phyloP scores from a whole-genome alignment of 2,113 vertebrate genomes.

The Cyrtonyx montezumae region DNA sequence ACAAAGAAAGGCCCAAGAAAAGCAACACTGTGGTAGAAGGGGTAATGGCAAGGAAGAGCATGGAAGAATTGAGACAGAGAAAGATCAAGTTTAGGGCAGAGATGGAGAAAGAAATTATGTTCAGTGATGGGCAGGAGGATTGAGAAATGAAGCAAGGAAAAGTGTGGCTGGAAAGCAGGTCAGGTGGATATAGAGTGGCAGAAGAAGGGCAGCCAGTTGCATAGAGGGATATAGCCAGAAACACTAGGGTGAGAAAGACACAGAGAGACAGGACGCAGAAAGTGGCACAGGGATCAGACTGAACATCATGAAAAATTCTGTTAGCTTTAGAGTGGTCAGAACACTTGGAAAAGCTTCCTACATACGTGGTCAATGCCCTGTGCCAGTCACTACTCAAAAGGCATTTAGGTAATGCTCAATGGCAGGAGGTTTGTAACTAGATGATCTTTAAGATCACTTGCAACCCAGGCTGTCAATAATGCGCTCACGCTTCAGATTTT shows the following conservation, averaged over 20 bases:
- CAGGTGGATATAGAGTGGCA: neutral
- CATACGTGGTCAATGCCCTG: neutral
- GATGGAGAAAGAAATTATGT: neutral
- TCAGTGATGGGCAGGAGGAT: neutral
- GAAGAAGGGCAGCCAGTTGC: neutral
- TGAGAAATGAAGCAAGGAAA: neutral
- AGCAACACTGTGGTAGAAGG: neutral
- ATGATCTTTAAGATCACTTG: neutral
- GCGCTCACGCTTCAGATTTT: neutral
- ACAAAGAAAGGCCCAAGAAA: neutral
- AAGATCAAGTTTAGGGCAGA: neutral
- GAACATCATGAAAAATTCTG: neutral
- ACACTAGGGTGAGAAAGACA: neutral
- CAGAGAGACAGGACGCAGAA: neutral
- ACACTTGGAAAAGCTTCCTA: neutral
- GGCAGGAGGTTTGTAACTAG: too few relatives aligned
- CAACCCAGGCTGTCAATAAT: neutral
- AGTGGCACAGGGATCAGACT: neutral
- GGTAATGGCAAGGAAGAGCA: neutral
- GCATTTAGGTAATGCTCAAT: neutral
- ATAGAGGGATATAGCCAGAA: neutral
- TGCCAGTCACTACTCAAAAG: neutral
- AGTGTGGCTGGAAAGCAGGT: neutral
- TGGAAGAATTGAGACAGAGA: neutral
- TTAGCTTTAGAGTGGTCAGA: neutral